Base-by-base conservation (phyloP, 2,797 vertebrate genomes). In the Anguilla megastoma region DNA sequence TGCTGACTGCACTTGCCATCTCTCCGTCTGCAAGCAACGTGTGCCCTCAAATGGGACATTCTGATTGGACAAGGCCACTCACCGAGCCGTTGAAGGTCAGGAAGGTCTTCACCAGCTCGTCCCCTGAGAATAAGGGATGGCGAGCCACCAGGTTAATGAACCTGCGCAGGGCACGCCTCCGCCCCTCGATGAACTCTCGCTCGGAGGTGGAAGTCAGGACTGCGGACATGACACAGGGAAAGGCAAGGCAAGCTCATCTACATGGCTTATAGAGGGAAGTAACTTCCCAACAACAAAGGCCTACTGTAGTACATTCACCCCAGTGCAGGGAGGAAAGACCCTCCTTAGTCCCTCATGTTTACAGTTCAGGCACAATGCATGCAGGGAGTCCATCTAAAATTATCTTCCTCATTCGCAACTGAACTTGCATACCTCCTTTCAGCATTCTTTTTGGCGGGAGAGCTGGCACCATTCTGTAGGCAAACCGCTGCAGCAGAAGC, bases 391-490 rank as follows among this genome's bases (percentile, higher is more conserved):
- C 12, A 18, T 41, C 36, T 45, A 45, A 80, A 45, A 80, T 45
- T 45, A 5, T 80, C 16, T 48, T 6, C 27, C 33, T 2, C 24
- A 45, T 48, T 48, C 50, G 7, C 41, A 82, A 21, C 8, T 24
- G 1, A 9, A 10, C 18, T 33, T 48, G 5, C 10, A 66, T 95
- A 99, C 99, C 99, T 97, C 98, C 98, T 92, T 97, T 97, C 84
- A 99, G 93, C 96, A 98, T 96, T 90, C 98, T 96, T 94, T 99
- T 99, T 6, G 98, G 99, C 0, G 99, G 99, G 84, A 99, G 95
- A 0, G 97, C 96, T 0, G 99, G 99, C 85, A 99, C 98, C 93
- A 98, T 97, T 18, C 99, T 96, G 92, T 99, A 99, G 0, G 98
- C 96, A 90, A 97, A 99, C 90, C 97, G 97, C 94, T 99, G 98